These are phyloP conservation scores for Echeneis naucrates DNA, from an alignment of 2,797 vertebrate species.

Conservation along the genomic window DNA sequence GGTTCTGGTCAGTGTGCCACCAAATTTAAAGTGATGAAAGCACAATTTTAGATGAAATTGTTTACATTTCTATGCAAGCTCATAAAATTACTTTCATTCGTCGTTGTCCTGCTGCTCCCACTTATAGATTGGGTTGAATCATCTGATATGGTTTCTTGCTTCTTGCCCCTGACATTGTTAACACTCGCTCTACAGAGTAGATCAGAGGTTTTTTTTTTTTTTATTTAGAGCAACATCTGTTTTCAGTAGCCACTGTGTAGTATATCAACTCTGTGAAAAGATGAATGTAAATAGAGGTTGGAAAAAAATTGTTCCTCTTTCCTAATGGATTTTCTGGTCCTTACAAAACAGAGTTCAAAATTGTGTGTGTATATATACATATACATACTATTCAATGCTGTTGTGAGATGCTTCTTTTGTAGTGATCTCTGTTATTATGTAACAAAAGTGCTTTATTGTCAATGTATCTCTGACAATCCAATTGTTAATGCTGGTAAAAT, in stretches of 20 bases:
- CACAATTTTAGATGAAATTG: constrained; percentile 36
- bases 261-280: constrained; percentile 21
- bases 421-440: background rate
- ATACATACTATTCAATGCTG: background rate
- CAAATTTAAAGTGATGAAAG: constrained; percentile 13
- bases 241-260: constrained; percentile 37
- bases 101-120: constrained; percentile 1
- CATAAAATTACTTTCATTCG: constrained; percentile 26
- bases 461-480: background rate
- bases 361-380: too few species aligned
- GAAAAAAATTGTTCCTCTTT: background rate
- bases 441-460: background rate
- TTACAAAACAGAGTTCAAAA: too few species aligned
- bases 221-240: constrained; percentile 56
- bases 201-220: constrained; percentile 48
- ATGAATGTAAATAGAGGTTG: constrained; percentile 22
- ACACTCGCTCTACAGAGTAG: constrained; percentile 29
- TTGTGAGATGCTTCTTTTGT: background rate
- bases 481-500: background rate
- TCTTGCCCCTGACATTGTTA: constrained; percentile 40
- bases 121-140: constrained; percentile 27
- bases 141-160: constrained; percentile 23
- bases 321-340: background rate
- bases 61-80: constrained; percentile 31
- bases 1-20: constrained; percentile 33